Base-by-base conservation (phyloP, 2,797 vertebrate species). In the Microctenopoma stevenorrisi region DNA sequence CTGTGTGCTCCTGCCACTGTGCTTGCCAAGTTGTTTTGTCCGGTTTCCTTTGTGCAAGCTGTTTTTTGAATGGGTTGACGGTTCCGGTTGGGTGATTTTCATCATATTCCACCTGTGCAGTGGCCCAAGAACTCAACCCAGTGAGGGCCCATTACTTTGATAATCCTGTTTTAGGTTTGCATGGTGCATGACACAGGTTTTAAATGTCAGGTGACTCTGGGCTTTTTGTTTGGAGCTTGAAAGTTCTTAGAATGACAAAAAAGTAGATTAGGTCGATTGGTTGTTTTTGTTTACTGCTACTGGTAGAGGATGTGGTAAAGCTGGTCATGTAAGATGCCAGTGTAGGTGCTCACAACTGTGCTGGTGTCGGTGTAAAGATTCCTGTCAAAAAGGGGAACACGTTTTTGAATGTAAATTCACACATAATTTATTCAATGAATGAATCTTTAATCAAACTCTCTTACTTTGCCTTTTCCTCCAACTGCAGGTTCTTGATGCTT, bases 381-480 rank as follows among this genome's bases (percentile, higher is more conserved):
- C 83, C 94, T 95, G 69, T 14, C 5, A 60, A 75, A 78, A 15
- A 70, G 5, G 38, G 3, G 79, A 12, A 4, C 4, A 4, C 3
- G 2, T 35, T 58, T 44, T 50, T 16, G 8, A 47, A 56, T 15
- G 22, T 22, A 3, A 52, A 62, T 26, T 1, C 1, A 28, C 1
- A 3, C 2, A 12, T 12, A 28, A 9, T 4, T 4, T 49, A 13
- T 12, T 22, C n/a, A 3, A 35, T 33, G 7, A 14, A 10, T 42
- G 2, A 46, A 33, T 33, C 22, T 53, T 10, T 8, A 15, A 35
- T 26, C 26, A 28, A 61, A 25, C 30, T 22, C 10, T 44, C 93
- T 89, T 87, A 95, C 94, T 60, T 85, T 68, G 83, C 89, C 64
- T 93, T 94, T 83, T 94, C 89, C 0, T 94, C 87, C 38, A 94